These are phyloP conservation scores for Andrena cerasifolii DNA, from an alignment of 1,140 invertebrate species.

Conservation along the genomic window DNA sequence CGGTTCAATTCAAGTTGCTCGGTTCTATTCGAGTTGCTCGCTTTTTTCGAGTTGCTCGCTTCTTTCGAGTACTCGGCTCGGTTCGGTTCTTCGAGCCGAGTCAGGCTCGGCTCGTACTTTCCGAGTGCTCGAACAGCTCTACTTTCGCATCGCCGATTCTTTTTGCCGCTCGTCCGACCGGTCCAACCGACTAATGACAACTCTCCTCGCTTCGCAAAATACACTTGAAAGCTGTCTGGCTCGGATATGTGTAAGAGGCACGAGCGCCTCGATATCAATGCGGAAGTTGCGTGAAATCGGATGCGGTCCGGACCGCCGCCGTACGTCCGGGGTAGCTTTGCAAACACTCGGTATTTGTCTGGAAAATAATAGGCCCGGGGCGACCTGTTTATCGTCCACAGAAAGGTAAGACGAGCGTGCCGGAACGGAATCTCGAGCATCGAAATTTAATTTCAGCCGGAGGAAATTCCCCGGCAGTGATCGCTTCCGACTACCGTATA, in stretches of 20 bases:
- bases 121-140: no score
- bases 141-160: slow-evolving; percentile 7
- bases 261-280: no score
- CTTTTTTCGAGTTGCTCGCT: no score
- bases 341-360: slow-evolving; percentile 17
- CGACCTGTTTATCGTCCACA: background rate
- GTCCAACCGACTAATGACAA: slow-evolving; percentile 8
- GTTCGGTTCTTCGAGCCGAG: no score
- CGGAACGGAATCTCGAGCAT: slow-evolving; percentile 17
- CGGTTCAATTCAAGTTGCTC: no score
- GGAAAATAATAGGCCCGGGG: background rate
- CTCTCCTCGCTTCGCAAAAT: background rate
- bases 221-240: background rate
- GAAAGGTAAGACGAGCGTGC: background rate
- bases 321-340: background rate
- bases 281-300: no score
- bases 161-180: slow-evolving; percentile 11
- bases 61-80: no score
- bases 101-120: no score
- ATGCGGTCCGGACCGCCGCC: no score
- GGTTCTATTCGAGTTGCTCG: no score
- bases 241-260: no score
- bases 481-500: slow-evolving; percentile 23
- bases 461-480: slow-evolving; percentile 19
- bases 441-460: slow-evolving; percentile 59